Evolutionary conservation across 2,797 vertebrate genomes (phyloP).

Genomic region (Menidia menidia): DNA sequence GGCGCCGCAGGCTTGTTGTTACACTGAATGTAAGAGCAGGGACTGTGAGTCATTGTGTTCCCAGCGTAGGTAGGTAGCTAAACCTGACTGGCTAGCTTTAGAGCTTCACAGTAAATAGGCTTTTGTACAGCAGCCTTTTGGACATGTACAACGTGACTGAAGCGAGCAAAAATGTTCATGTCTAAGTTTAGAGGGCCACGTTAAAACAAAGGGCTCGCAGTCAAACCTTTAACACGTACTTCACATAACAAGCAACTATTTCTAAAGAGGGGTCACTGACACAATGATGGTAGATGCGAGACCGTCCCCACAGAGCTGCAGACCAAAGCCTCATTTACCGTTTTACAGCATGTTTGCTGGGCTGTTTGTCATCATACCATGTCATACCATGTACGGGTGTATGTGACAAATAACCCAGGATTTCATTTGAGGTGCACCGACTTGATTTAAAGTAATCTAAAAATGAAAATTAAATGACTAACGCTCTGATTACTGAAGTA

Average conservation of each 20-base stretch:
- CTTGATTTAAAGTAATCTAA: neutral
- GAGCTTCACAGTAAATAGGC: constrained; percentile 66
- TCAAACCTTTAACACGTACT: neutral
- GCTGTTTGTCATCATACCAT: neutral
- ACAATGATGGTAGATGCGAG: constrained; percentile 4
- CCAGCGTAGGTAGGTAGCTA: constrained; percentile 78
- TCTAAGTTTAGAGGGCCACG: constrained; percentile 15
- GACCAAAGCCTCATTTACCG: neutral
- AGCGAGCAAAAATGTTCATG: constrained; percentile 20
- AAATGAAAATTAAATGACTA: neutral
- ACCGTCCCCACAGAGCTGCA: constrained; percentile 1
- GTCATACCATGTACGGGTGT: neutral
- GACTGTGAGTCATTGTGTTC: constrained; percentile 77
- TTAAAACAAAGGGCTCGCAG: constrained; percentile 11
- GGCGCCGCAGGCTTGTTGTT: constrained; percentile 71
- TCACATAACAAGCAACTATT: constrained; percentile 7
- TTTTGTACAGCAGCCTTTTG: constrained; percentile 56
- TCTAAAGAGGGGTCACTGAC: constrained; percentile 14
- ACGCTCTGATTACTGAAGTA: constrained; percentile 15
- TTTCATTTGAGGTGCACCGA: no score
- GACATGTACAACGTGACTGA: constrained; percentile 52
- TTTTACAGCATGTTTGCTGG: neutral
- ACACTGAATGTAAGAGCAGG: constrained; percentile 68
- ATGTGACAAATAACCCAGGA: no score
- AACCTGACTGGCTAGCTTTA: constrained; percentile 78